These are phyloP conservation scores for Helarctos malayanus DNA, from an alignment of 2,797 vertebrate species.

Conservation along the genomic window DNA sequence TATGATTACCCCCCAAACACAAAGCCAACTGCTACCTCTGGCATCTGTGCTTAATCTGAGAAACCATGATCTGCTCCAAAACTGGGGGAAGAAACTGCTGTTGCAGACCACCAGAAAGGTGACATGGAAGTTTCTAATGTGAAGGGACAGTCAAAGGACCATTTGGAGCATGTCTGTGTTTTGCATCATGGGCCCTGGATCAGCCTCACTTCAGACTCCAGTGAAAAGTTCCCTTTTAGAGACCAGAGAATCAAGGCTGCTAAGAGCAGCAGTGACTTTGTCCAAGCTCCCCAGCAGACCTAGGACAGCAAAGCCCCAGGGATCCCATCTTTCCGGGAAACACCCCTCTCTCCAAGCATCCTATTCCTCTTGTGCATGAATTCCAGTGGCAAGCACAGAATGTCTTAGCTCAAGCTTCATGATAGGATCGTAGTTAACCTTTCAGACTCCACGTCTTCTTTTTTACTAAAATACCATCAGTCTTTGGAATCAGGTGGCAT, in stretches of 20 bases:
- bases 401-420: neutral
- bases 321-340: neutral
- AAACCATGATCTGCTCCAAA: neutral
- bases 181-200: neutral
- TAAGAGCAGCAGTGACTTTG: neutral
- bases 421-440: constrained; percentile 32
- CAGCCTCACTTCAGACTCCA: neutral
- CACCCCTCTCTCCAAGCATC: fast-evolving
- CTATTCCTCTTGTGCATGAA: neutral
- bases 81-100: neutral
- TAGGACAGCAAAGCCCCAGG: neutral
- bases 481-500: constrained; percentile 51
- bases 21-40: neutral
- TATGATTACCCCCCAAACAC: neutral
- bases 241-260: neutral
- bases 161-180: neutral
- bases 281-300: neutral
- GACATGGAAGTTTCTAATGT: neutral
- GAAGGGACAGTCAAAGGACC: neutral
- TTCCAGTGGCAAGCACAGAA: neutral
- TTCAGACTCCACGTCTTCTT: neutral
- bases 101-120: neutral
- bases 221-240: neutral
- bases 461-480: neutral
- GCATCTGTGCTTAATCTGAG: neutral